These are phyloP conservation scores for Spodoptera littoralis DNA, from an alignment of 2,888 invertebrate genomes.

Conservation along the genomic window DNA sequence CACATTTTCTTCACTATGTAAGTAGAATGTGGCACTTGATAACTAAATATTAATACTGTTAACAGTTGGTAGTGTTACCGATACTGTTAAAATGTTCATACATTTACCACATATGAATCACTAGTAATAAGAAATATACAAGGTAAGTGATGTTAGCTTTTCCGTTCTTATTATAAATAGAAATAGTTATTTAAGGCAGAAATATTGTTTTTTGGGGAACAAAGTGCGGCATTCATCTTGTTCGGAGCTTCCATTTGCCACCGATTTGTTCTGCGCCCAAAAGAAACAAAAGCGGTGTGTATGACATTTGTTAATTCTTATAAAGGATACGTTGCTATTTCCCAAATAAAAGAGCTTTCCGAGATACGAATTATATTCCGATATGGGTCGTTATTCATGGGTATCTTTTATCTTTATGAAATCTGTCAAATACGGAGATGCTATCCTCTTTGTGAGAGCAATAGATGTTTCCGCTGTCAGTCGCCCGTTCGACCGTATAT, in stretches of 20 bases:
- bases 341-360: constrained; percentile 53
- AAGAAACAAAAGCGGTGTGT: constrained; percentile 43
- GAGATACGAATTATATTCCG: constrained; percentile 46
- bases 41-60: too few species aligned
- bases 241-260: constrained; percentile 29
- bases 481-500: constrained; percentile 7
- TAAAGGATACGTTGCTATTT: constrained; percentile 56
- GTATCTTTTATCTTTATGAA: constrained; percentile 34
- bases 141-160: constrained; percentile 8
- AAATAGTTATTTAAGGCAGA: constrained; percentile 16
- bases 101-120: too few species aligned
- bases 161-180: constrained; percentile 8
- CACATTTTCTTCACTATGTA: background rate
- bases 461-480: constrained; percentile 27
- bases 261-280: constrained; percentile 7
- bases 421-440: constrained; percentile 43
- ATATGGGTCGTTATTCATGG: constrained; percentile 46
- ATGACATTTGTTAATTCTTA: constrained; percentile 63
- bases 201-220: constrained; percentile 1
- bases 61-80: too few species aligned
- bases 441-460: constrained; percentile 18
- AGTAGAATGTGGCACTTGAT: background rate
- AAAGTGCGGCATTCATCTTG: constrained; percentile 18
- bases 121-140: too few species aligned
- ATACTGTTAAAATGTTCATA: too few species aligned